phyloP scores from a whole-genome alignment of 2,888 invertebrate genomes.

The Galerucella pusilla region DNA sequence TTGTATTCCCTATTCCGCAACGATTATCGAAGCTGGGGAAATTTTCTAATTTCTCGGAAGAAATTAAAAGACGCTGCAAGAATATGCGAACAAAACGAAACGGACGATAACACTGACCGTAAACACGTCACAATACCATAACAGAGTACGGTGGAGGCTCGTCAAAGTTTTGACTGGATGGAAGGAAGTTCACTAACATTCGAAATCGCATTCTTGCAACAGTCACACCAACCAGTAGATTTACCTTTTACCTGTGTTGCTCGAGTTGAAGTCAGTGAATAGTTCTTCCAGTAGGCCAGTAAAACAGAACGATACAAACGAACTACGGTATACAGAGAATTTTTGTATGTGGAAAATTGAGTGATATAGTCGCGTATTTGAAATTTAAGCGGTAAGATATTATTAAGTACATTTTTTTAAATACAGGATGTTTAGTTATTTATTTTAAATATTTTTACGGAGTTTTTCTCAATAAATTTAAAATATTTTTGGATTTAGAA shows the following conservation, averaged over 20 bases:
- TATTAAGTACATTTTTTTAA: too few relatives aligned
- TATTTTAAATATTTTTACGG: too few relatives aligned
- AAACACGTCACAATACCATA: constrained; percentile 19
- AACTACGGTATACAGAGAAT: too few relatives aligned
- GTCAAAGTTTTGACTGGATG: constrained; percentile 37
- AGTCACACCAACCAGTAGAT: constrained; percentile 4
- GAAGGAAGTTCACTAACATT: constrained; percentile 46
- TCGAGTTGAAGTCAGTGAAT: not conserved
- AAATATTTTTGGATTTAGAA: too few relatives aligned
- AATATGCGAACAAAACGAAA: not conserved
- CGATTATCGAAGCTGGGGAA: not conserved
- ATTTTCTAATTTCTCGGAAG: constrained; percentile 1
- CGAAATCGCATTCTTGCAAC: constrained; percentile 28
- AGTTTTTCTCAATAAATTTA: too few relatives aligned
- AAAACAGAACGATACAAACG: not conserved
- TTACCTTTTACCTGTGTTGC: constrained; percentile 18
- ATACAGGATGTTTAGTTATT: too few relatives aligned
- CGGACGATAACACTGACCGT: constrained; percentile 7
- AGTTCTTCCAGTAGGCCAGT: not conserved
- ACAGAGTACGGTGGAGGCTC: constrained; percentile 26
- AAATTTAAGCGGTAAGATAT: too few relatives aligned
- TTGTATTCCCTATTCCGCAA: too few relatives aligned
- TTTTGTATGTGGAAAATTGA: too few relatives aligned
- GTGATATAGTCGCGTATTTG: too few relatives aligned
- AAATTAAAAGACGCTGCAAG: not conserved